Evolutionary conservation across 2,888 invertebrate genomes (phyloP).

Genomic region (Tipula vernalis): DNA sequence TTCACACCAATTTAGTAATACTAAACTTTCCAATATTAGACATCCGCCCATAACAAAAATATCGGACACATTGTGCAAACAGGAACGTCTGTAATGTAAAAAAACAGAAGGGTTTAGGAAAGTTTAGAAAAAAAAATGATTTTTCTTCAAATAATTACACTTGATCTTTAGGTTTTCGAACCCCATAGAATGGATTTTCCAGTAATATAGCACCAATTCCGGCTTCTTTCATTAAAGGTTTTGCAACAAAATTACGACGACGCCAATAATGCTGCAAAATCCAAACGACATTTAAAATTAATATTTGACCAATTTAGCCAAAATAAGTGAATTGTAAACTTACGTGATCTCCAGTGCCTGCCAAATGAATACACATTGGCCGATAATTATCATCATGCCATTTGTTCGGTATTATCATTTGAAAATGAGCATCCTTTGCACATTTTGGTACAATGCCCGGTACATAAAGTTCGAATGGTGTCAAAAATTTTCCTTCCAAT

Average conservation of each 20-base stretch:
- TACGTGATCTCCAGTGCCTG: slow-evolving; percentile 98
- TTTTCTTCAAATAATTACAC: slow-evolving; percentile 42
- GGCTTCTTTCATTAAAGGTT: slow-evolving; percentile 75
- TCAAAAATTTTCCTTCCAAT: slow-evolving; percentile 76
- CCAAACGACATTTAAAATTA: not conserved
- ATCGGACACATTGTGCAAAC: slow-evolving; percentile 89
- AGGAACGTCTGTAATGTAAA: slow-evolving; percentile 56
- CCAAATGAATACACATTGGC: slow-evolving; percentile 86
- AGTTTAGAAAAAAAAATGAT: not conserved
- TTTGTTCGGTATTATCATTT: slow-evolving; percentile 64
- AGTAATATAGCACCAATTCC: slow-evolving; percentile 88
- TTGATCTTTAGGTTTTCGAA: slow-evolving; percentile 78
- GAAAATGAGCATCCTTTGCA: slow-evolving; percentile 72
- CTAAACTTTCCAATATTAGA: slow-evolving; percentile 83
- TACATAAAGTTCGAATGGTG: slow-evolving; percentile 69
- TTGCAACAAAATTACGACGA: slow-evolving; percentile 77
- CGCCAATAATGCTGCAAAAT: slow-evolving; percentile 74
- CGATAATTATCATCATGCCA: slow-evolving; percentile 60
- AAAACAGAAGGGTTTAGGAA: slow-evolving; percentile 13
- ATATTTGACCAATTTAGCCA: not conserved
- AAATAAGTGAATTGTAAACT: slow-evolving; percentile 27
- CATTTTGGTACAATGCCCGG: slow-evolving; percentile 81
- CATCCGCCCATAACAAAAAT: slow-evolving; percentile 99
- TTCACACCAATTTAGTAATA: slow-evolving; percentile 89
- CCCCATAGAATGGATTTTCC: slow-evolving; percentile 94